Evolutionary conservation across 2,888 invertebrate genomes (phyloP).

Genomic region (Drosophila anomalata): DNA sequence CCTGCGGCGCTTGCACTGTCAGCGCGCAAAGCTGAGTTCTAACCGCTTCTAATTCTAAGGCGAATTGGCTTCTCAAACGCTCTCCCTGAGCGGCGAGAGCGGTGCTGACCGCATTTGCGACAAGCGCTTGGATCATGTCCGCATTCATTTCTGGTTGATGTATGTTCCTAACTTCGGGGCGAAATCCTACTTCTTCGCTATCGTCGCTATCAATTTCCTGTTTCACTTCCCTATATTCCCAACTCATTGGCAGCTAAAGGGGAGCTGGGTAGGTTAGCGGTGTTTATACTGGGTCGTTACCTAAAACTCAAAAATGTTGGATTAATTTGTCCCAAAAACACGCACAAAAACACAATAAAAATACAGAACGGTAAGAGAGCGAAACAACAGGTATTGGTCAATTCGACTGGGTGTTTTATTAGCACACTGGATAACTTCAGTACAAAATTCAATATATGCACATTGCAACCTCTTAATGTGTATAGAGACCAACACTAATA

Average conservation of each 20-base stretch:
- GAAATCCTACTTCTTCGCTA: conserved; percentile 5
- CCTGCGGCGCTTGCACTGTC: background rate
- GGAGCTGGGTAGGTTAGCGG: background rate
- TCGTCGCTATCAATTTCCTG: conserved; percentile 4
- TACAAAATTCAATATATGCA: no score
- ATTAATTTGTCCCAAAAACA: no score
- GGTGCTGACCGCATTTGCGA: background rate
- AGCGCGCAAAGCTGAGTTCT: background rate
- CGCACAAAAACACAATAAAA: no score
- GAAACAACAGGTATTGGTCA: no score
- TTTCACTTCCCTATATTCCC: background rate
- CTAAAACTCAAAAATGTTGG: no score
- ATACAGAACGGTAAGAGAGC: no score
- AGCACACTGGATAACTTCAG: no score
- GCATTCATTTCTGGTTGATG: conserved; percentile 6
- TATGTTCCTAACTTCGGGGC: conserved; percentile 4
- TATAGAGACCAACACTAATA: no score
- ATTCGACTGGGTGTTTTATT: no score
- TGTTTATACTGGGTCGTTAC: background rate
- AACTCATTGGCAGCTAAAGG: background rate
- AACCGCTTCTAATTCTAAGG: background rate
- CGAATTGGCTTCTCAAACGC: background rate
- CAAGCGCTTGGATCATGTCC: background rate
- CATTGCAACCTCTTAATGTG: no score
- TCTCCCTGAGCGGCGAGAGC: background rate